A percentile compares a stretch with the other conserved stretches of the same genome.
Evolutionary conservation across 1,140 invertebrate genomes (phyloP).

Genomic region (Antheraea mylitta): DNA sequence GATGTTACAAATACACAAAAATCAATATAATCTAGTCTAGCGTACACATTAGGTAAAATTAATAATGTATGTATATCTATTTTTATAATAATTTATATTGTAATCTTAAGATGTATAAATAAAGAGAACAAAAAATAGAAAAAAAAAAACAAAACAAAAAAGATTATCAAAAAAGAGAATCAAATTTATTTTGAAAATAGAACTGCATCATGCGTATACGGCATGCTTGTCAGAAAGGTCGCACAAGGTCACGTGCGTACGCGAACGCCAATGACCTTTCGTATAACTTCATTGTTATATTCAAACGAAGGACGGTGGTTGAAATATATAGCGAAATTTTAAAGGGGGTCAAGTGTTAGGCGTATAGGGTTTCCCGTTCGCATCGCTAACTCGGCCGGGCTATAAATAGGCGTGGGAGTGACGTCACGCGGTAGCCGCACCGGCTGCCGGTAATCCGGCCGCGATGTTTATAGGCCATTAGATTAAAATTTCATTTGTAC

Average conservation of each 20-base stretch:
- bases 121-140: conserved; percentile 72
- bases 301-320: conserved; percentile 27
- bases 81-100: conserved; percentile 70
- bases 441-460: conserved; percentile 53
- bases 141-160: conserved; percentile 66
- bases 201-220: conserved; percentile 20
- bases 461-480: conserved; percentile 64
- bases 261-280: conserved; percentile 64
- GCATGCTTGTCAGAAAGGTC: conserved; percentile 21
- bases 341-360: conserved; percentile 62
- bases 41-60: conserved; percentile 51
- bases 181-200: conserved; percentile 30
- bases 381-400: conserved; percentile 20
- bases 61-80: conserved; percentile 63
- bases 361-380: conserved; percentile 62
- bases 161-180: conserved; percentile 46
- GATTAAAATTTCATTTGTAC: conserved; percentile 47
- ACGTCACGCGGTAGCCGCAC: conserved; percentile 54
- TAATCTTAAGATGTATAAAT: conserved; percentile 75
- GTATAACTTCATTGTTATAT: conserved; percentile 46
- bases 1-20: conserved; percentile 49
- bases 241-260: conserved; percentile 51
- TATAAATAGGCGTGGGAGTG: conserved; percentile 50
- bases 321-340: conserved; percentile 48
- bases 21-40: conserved; percentile 44